phyloP scores from a whole-genome alignment of 2,113 vertebrate genomes.

The Ctenomys sociabilis region DNA sequence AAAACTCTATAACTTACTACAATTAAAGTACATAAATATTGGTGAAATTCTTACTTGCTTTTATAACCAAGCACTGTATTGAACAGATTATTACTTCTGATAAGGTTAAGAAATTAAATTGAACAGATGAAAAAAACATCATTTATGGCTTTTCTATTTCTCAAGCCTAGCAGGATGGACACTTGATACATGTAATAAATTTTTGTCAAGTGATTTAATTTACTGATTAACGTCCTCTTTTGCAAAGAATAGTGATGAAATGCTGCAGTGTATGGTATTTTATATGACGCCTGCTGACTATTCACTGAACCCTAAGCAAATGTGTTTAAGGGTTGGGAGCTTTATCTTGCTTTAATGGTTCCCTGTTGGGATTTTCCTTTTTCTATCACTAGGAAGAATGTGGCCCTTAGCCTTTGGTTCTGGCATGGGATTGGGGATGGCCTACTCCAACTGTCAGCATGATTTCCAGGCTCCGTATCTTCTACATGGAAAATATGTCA shows the following conservation, averaged over 20 bases:
- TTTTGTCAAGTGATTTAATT: not conserved
- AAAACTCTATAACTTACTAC: not conserved
- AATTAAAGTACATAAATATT: not conserved
- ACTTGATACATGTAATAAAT: not conserved
- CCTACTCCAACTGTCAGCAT: constrained; percentile 95
- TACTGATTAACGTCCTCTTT: not conserved
- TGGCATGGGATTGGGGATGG: constrained; percentile 94
- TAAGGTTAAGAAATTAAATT: constrained; percentile 12
- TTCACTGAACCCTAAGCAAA: not conserved
- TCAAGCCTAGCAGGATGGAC: not conserved
- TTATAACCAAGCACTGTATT: not conserved
- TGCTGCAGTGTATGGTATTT: not conserved
- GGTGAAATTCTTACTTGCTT: constrained; percentile 35
- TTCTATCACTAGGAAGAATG: constrained; percentile 86
- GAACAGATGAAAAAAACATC: not conserved
- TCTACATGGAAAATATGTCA: constrained; percentile 92
- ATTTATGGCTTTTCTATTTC: not conserved
- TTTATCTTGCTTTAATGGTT: not conserved
- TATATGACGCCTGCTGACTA: not conserved
- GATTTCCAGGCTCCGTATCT: constrained; percentile 93
- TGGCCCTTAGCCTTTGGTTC: constrained; percentile 93
- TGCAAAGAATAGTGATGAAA: not conserved
- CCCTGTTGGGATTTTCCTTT: constrained; percentile 17
- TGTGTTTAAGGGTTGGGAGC: not conserved
- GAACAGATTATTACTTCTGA: not conserved